A percentile compares a stretch with the other conserved stretches of the same genome.
Evolutionary conservation across 2,797 vertebrate genomes (phyloP).

Genomic region (Hydrophis major): DNA sequence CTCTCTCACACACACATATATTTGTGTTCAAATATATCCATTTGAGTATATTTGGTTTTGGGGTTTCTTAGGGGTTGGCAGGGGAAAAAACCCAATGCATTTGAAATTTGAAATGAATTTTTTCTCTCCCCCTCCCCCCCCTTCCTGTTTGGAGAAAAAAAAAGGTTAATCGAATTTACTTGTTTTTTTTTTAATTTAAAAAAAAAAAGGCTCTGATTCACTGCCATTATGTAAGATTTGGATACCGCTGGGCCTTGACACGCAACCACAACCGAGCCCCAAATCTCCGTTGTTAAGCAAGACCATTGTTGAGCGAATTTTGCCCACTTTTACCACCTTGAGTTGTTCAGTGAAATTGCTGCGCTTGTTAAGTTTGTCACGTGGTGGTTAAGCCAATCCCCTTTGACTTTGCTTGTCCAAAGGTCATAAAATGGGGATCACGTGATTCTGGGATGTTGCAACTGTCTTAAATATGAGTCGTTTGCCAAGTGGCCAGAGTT

Average conservation of each 20-base stretch:
- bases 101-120: conserved; percentile 33
- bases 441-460: too few relatives aligned
- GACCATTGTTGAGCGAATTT: background rate
- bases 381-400: too few relatives aligned
- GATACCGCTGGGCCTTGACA: background rate
- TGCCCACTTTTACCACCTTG: too few relatives aligned
- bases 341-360: too few relatives aligned
- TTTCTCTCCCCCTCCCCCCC: background rate
- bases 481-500: background rate
- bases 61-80: conserved; percentile 1
- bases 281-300: background rate
- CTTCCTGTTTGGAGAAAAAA: conserved; percentile 14
- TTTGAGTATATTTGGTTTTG: conserved; percentile 54
- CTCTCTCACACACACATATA: conserved; percentile 31
- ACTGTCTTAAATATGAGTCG: background rate
- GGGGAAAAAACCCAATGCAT: background rate
- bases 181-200: background rate
- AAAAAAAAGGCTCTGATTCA: background rate
- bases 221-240: background rate
- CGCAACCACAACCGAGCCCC: background rate
- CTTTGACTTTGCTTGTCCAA: too few relatives aligned
- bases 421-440: too few relatives aligned
- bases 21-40: conserved; percentile 57
- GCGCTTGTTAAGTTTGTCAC: too few relatives aligned
- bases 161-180: background rate